These are phyloP conservation scores for fruit fly (Drosophila melanogaster) DNA, from an alignment of 1,140 invertebrate species.

Conservation along the genomic window Release_6_plus_ISO1_MT NT_037436.4:15394501-15395000, in stretches of 20 bases:
- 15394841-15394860: neutral
- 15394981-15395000: too few relatives aligned
- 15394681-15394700: slow-evolving; percentile 79
- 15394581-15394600: slow-evolving; percentile 63
- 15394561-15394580: slow-evolving; percentile 67
- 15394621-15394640: slow-evolving; percentile 44
- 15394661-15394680: slow-evolving; percentile 80
- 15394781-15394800: slow-evolving; percentile 77
- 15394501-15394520: neutral
- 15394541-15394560: slow-evolving; percentile 76
- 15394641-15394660: slow-evolving; percentile 69
- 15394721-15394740: neutral
- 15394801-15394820: slow-evolving; percentile 52
- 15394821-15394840: neutral
- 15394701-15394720: slow-evolving; percentile 34
- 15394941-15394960: too few relatives aligned
- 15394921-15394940: too few relatives aligned
- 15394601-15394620: slow-evolving; percentile 43
- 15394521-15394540: slow-evolving; percentile 67
- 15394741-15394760: slow-evolving; percentile 41
- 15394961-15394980: too few relatives aligned
- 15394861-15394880: neutral
- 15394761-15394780: slow-evolving; percentile 62
- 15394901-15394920: too few relatives aligned
- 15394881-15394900: too few relatives aligned